A percentile compares a stretch with the other conserved stretches of the same genome.
phyloP scores from a whole-genome alignment of 2,888 invertebrate species.

The Camptogramma bilineatum region DNA sequence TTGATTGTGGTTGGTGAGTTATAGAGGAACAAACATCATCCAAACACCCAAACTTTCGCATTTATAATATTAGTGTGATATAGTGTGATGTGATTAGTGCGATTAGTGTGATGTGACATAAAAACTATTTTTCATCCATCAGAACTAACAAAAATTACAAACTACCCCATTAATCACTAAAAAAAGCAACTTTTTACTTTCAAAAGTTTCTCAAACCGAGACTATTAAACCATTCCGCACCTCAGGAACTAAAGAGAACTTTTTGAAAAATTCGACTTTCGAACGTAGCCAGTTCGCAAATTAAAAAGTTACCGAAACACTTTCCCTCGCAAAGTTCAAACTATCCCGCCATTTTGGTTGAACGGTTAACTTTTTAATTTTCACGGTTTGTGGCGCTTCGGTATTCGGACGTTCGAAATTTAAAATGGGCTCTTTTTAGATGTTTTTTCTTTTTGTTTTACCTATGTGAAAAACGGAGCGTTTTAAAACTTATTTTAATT shows the following conservation, averaged over 20 bases:
- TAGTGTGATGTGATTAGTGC: too few relatives aligned
- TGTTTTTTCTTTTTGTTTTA: not conserved
- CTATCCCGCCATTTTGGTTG: constrained; percentile 79
- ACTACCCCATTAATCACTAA: constrained; percentile 38
- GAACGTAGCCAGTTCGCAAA: constrained; percentile 66
- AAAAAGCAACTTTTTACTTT: constrained; percentile 45
- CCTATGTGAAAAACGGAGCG: not conserved
- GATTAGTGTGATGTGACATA: not conserved
- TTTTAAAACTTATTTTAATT: too few relatives aligned
- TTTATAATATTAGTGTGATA: too few relatives aligned
- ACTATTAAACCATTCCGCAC: constrained; percentile 65
- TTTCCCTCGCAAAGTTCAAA: constrained; percentile 72
- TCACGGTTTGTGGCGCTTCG: constrained; percentile 46
- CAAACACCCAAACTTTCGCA: too few relatives aligned
- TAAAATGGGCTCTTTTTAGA: constrained; percentile 2
- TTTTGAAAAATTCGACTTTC: constrained; percentile 76
- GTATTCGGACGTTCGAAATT: constrained; percentile 43
- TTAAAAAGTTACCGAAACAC: constrained; percentile 77
- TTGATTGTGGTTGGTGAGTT: too few relatives aligned
- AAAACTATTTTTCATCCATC: not conserved
- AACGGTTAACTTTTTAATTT: constrained; percentile 73
- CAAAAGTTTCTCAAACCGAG: constrained; percentile 50
- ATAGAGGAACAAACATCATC: too few relatives aligned
- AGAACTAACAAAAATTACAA: constrained; percentile 18
- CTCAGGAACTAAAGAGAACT: constrained; percentile 52